These are phyloP conservation scores for Physocephala rufipes DNA, from an alignment of 2,888 invertebrate genomes.

Conservation along the genomic window DNA sequence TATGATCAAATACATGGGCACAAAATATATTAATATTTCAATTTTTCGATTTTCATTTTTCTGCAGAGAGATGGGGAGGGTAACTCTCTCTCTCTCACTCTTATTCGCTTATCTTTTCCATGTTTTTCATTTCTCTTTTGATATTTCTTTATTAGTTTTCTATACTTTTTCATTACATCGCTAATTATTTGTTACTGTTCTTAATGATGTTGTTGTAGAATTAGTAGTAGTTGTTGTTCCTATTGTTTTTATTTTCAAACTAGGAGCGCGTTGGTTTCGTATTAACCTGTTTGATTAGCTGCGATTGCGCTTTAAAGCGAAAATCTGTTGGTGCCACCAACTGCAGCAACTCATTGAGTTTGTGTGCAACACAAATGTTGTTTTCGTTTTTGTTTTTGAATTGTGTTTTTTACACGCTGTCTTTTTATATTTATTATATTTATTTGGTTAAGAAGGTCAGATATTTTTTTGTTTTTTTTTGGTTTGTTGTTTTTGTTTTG, in stretches of 20 bases:
- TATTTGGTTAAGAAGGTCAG: conserved; percentile 31
- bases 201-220: neutral
- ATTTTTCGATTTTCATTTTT: neutral
- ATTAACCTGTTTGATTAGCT: conserved; percentile 1
- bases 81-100: too few species aligned
- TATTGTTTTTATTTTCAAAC: conserved; percentile 4
- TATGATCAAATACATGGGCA: neutral
- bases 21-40: neutral
- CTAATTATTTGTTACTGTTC: neutral
- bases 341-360: conserved; percentile 7
- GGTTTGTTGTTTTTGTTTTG: conserved; percentile 17
- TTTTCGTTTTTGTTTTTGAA: neutral
- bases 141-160: too few species aligned
- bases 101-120: too few species aligned
- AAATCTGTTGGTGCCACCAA: neutral
- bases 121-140: too few species aligned
- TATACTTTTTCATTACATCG: too few species aligned
- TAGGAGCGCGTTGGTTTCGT: neutral
- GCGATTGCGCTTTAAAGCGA: neutral
- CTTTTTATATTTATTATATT: conserved; percentile 1
- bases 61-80: too few species aligned
- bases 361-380: neutral
- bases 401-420: neutral
- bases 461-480: conserved; percentile 11
- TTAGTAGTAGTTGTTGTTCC: neutral